Evolutionary conservation across 2,888 invertebrate genomes (phyloP).

Genomic region (Parnassius apollo): DNA sequence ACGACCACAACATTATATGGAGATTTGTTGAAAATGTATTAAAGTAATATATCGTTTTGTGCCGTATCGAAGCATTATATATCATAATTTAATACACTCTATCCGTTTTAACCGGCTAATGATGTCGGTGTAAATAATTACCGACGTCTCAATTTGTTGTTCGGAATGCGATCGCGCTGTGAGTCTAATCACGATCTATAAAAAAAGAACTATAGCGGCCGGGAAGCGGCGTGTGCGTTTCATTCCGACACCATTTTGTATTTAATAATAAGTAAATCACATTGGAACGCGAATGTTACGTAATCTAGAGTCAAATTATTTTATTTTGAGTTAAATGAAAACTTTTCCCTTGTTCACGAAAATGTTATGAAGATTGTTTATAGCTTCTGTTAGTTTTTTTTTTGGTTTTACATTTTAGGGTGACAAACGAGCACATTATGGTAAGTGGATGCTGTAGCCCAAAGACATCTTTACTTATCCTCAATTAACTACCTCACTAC

Average conservation of each 20-base stretch:
- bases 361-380: constrained; percentile 6
- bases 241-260: constrained; percentile 15
- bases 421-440: no score
- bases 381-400: background rate
- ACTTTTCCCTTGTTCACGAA: constrained; percentile 9
- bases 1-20: constrained; percentile 6
- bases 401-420: background rate
- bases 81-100: constrained; percentile 24
- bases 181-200: constrained; percentile 51
- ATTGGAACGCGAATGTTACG: constrained; percentile 43
- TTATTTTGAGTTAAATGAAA: constrained; percentile 8
- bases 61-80: constrained; percentile 15
- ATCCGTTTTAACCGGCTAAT: constrained; percentile 42
- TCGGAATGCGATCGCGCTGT: constrained; percentile 49
- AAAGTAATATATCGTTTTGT: constrained; percentile 15
- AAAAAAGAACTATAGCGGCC: constrained; percentile 24
- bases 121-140: constrained; percentile 55
- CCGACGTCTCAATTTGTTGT: constrained; percentile 56
- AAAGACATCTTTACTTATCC: no score
- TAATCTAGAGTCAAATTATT: constrained; percentile 2
- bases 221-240: constrained; percentile 32
- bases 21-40: constrained; percentile 20
- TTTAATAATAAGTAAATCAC: constrained; percentile 48
- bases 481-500: no score
- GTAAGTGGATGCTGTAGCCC: no score